Conservation (phyloP, 2,888 invertebrate species). For the Macaria liturata region DNA sequence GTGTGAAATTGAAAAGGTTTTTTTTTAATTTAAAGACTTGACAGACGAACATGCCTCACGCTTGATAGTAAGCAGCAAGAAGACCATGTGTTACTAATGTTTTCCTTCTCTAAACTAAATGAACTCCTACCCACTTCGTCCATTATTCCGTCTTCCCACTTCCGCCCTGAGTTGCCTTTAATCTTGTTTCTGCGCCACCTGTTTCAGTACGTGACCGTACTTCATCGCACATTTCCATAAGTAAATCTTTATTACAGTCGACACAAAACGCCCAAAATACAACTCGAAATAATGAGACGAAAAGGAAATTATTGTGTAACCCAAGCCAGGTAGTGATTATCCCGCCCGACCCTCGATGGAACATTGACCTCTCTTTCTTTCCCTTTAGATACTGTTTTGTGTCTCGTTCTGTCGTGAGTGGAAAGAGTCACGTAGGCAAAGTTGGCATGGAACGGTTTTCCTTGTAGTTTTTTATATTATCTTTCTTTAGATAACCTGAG, state of each 20-base stretch:
- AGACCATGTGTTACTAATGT: too few species aligned
- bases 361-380: constrained; percentile 7
- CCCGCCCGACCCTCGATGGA: constrained; percentile 5
- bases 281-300: constrained; percentile 16
- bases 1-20: too few species aligned
- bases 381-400: neutral
- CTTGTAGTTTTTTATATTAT: constrained; percentile 13
- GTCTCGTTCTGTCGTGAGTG: constrained; percentile 33
- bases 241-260: constrained; percentile 11
- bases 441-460: constrained; percentile 32
- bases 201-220: constrained; percentile 11
- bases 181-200: constrained; percentile 3
- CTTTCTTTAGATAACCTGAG: neutral
- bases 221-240: constrained; percentile 14
- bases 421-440: constrained; percentile 47
- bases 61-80: too few species aligned
- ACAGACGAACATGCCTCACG: too few species aligned
- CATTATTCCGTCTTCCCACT: neutral
- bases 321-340: constrained; percentile 21
- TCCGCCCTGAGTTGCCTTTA: neutral
- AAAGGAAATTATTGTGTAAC: constrained; percentile 19
- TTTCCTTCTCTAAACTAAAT: too few species aligned
- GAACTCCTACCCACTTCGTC: neutral
- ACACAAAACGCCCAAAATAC: constrained; percentile 18
- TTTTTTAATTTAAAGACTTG: too few species aligned